These are phyloP conservation scores for Papilio aristodemus DNA, from an alignment of 1,140 invertebrate genomes.

Conservation along the genomic window DNA sequence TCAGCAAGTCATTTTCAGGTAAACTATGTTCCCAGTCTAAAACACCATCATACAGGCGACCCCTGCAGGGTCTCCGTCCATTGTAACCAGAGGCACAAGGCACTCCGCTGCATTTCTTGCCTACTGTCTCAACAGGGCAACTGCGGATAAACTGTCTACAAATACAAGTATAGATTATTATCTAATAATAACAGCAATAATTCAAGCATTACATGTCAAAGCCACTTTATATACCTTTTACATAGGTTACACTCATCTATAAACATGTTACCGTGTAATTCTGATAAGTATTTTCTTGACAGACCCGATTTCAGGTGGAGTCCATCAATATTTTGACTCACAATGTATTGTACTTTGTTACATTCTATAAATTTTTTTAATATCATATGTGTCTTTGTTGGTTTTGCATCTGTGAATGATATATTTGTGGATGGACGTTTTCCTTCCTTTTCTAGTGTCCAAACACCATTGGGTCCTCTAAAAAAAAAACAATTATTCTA, in stretches of 20 bases:
- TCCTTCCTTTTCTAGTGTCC: slow-evolving; percentile 97
- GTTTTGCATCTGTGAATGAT: slow-evolving; percentile 95
- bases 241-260: slow-evolving; percentile 96
- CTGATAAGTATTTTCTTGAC: slow-evolving; percentile 89
- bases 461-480: slow-evolving; percentile 97
- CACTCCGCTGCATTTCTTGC: slow-evolving; percentile 91
- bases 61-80: slow-evolving; percentile 88
- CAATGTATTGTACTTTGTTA: slow-evolving; percentile 91
- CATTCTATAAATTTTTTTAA: slow-evolving; percentile 89
- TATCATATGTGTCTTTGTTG: slow-evolving; percentile 97
- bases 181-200: neutral
- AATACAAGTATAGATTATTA: neutral
- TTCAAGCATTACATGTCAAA: no score
- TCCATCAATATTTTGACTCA: slow-evolving; percentile 99
- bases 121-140: slow-evolving; percentile 92
- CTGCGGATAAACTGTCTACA: slow-evolving; percentile 90
- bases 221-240: slow-evolving; percentile 85
- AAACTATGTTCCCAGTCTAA: slow-evolving; percentile 99
- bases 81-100: slow-evolving; percentile 84
- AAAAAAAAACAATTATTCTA: slow-evolving; percentile 45
- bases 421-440: slow-evolving; percentile 91
- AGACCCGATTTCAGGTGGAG: slow-evolving; percentile 96
- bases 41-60: slow-evolving; percentile 94
- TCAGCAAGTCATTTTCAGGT: slow-evolving; percentile 92
- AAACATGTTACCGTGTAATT: slow-evolving; percentile 99